Evolutionary conservation across 2,113 vertebrate species (phyloP), one percentile per base, ranked within the genome.

Genomic region (Nanger granti): DNA sequence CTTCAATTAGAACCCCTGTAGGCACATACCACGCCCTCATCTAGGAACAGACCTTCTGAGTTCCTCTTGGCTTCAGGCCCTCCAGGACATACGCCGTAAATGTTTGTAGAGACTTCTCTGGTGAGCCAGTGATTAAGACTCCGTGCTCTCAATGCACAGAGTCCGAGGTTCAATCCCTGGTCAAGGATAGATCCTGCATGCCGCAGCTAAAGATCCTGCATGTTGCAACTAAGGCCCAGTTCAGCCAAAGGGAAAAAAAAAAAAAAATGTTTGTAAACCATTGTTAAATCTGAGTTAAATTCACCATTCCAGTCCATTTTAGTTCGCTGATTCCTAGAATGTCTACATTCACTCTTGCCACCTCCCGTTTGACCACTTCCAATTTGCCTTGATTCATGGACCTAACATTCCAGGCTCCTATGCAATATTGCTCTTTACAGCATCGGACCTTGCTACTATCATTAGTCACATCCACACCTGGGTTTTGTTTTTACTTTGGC

Each of bases 101-200:
- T 57, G n/a, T 41, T 79, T 44, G 37, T 28, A 79, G 24, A 44
- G 37, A 79, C 24, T 79, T 79, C 73, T 79, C 3, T 79, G 37
- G 37, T 79, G 24, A 44, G 6, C 73, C 41, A 44, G 12, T 28
- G 6, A 0, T 79, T 76, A 79, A 79, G 73, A 44, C 37, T 3
- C 24, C 0, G 0, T 44, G 12, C 73, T 28, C 73, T 44, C 3
- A 76, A 7, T 76, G 37, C 37, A 73, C 0, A 0, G 69, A 41
- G 69, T 26, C 69, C 66, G 34, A 69, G 17, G 34, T 69, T 22
- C 34, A 12, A 37, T 73, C 66, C 37, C 73, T 44, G 37, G 73
- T 44, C 37, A 44, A 24, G n/a, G 22, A 76, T 76, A 26, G 73
- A 14, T 44, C 11, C 37, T 24, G 24, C 37, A 26, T 7, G 73